Conservation (phyloP, 2,113 vertebrate species). For the Ammodytes marinus region DNA sequence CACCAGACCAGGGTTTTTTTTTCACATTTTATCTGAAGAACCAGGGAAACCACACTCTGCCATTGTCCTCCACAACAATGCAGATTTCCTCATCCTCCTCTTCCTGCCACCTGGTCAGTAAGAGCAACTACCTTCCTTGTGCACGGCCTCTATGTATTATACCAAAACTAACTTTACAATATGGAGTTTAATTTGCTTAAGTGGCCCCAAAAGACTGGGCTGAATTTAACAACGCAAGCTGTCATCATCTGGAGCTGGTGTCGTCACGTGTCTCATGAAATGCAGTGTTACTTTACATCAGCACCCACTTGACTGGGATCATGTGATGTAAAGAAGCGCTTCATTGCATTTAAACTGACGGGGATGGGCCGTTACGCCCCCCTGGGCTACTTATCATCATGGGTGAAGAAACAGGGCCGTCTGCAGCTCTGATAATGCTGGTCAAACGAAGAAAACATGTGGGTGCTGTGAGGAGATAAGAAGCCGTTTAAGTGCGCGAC, state of each 20-base stretch:
- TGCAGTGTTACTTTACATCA: constrained; percentile 8
- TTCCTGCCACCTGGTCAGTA: constrained; percentile 54
- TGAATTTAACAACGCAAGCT: neutral
- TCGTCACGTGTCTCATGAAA: neutral
- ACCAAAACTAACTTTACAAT: neutral
- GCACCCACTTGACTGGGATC: too few relatives aligned
- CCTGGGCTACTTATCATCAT: constrained; percentile 66
- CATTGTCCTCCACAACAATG: constrained; percentile 45
- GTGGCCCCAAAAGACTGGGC: neutral
- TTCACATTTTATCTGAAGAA: constrained; percentile 66
- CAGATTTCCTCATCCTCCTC: constrained; percentile 64
- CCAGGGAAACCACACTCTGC: constrained; percentile 76
- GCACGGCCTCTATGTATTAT: constrained; percentile 2
- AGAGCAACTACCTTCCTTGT: neutral
- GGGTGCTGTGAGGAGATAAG: constrained; percentile 79
- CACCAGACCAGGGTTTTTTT: neutral
- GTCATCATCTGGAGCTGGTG: neutral
- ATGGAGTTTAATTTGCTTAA: neutral
- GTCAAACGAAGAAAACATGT: constrained; percentile 61
- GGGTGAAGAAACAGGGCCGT: constrained; percentile 47
- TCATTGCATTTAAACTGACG: constrained; percentile 38
- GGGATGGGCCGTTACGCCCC: constrained; percentile 55
- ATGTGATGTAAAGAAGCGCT: constrained; percentile 47
- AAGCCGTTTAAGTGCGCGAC: constrained; percentile 62
- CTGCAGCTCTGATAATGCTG: constrained; percentile 74